Evolutionary conservation across 2,888 invertebrate species (phyloP).

Genomic region (Eupeodes latifasciatus): DNA sequence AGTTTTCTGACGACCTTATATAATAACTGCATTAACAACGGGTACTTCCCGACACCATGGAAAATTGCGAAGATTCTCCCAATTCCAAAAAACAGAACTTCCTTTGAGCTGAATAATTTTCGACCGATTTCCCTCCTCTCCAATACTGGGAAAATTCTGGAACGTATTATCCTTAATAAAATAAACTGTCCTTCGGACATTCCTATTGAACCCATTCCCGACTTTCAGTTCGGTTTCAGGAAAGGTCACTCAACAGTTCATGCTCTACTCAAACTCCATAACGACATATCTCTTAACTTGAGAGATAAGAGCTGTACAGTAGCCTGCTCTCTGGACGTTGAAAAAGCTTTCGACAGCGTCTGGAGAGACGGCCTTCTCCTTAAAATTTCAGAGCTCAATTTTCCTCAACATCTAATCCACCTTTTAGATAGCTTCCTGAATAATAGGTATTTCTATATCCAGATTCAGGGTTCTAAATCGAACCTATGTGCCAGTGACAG

Average conservation of each 20-base stretch:
- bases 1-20: no score
- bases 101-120: no score
- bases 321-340: not conserved
- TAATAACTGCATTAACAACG: no score
- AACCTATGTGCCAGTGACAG: not conserved
- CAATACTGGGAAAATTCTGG: no score
- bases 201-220: no score
- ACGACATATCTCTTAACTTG: not conserved
- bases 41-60: no score
- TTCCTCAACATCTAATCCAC: not conserved
- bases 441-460: slow-evolving; percentile 24
- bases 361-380: not conserved
- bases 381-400: not conserved
- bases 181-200: no score
- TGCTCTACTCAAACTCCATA: not conserved
- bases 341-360: not conserved
- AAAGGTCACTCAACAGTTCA: not conserved
- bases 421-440: slow-evolving; percentile 26
- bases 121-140: no score
- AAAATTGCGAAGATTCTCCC: no score
- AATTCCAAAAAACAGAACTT: no score
- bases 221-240: not conserved
- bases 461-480: slow-evolving; percentile 27
- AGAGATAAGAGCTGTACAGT: not conserved
- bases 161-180: no score